Base-by-base conservation (phyloP, 2,888 invertebrate genomes). In the Teinopalpus imperialis region DNA sequence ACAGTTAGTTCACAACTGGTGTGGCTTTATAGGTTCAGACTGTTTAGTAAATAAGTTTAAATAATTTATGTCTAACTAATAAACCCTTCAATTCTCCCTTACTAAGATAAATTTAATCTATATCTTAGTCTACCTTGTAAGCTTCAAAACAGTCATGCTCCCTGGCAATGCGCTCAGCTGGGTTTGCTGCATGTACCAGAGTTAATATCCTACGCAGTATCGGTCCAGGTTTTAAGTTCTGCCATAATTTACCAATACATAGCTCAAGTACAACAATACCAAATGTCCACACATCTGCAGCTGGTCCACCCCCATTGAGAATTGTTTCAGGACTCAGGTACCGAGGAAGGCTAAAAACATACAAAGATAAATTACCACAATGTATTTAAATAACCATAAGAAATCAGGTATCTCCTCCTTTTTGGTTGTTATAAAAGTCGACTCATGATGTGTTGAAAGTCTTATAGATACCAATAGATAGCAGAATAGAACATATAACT, bases 201-300 rank as follows among this genome's bases (percentile, higher is more conserved):
- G 95, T 94, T 4, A 96, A 78, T 57, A 96, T 91, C 75, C 95
- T 94, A 37, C 94, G 88, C 12, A 95, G 83, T 54, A 93, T 91
- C 32, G 94, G 94, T 0, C 93, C 92, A 13, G 96, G 90, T 72
- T 95, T 95, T 4, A 95, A 77, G 53, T 91, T 92, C 31, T 87
- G 81, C 95, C 96, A 96, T 3, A 97, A 79, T 48, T 91, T 88
- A 50, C 93, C 92, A 26, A 97, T 80, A 47, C 94, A 85, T 2
- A 96, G 76, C 80, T 98, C 98, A 0, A 95, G 87, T 20, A 98
- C 74, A 48, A 98, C 92, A 47, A 99, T 93, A n/a, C 98, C 99
- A 48, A 97, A 83, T 1, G 97, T 94, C 99, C 99, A 99, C 16
- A 97, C 91, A 80, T 99, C 99, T 9, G 94, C 93, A 74, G 96